Conservation (phyloP, 2,888 invertebrate species). For the Schrankia costaestrigalis region DNA sequence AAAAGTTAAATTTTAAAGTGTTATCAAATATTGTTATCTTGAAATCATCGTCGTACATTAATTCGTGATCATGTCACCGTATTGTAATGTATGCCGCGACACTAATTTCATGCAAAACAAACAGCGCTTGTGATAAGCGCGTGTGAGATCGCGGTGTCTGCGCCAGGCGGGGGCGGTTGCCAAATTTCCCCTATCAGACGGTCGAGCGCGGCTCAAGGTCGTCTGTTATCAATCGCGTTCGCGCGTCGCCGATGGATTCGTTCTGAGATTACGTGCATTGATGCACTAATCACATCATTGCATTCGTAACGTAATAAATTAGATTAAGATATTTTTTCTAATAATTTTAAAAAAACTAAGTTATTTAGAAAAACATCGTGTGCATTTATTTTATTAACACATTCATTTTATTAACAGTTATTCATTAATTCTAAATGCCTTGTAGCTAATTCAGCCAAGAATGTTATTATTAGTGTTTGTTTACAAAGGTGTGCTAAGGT, state of each 20-base stretch:
- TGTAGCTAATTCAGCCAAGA: no score
- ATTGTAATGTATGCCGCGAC: conserved; percentile 55
- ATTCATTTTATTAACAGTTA: no score
- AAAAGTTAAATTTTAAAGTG: no score
- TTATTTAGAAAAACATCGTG: no score
- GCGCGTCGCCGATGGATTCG: conserved; percentile 58
- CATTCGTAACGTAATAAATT: conserved; percentile 25
- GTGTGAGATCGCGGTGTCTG: conserved; percentile 32
- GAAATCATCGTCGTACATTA: conserved; percentile 44
- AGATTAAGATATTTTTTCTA: conserved; percentile 11
- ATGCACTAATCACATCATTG: conserved; percentile 41
- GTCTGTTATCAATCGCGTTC: conserved; percentile 62
- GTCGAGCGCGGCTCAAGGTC: conserved; percentile 69
- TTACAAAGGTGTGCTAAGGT: conserved; percentile 51
- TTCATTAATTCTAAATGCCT: no score
- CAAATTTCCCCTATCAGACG: conserved; percentile 74
- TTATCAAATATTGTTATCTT: conserved; percentile 35
- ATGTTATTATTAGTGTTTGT: conserved; percentile 37
- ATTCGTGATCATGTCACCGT: conserved; percentile 57
- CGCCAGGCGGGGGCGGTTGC: conserved; percentile 41
- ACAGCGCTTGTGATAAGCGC: conserved; percentile 60
- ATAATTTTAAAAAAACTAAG: no score
- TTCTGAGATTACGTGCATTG: conserved; percentile 64
- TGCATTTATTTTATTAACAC: not conserved
- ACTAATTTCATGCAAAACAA: conserved; percentile 72